Evolutionary conservation across 2,888 invertebrate species (phyloP).

Genomic region (Polydrusus cervinus): DNA sequence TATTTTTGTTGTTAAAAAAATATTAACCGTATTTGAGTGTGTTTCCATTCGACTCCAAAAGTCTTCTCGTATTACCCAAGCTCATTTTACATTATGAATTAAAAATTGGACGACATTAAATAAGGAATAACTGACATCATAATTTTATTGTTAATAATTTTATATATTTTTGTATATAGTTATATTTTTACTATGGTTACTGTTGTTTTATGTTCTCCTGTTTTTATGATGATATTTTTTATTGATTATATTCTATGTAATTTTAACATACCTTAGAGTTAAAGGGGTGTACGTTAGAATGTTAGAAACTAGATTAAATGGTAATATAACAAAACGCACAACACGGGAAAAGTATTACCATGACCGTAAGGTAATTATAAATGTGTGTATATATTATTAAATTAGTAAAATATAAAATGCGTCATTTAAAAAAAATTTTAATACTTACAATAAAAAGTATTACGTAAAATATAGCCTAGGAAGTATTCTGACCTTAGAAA

Average conservation of each 20-base stretch:
- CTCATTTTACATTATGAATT: no score
- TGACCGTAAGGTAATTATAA: conserved; percentile 17
- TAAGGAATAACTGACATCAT: not conserved
- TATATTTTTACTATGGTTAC: conserved; percentile 65
- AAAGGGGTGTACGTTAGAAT: conserved; percentile 13
- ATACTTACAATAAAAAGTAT: not conserved
- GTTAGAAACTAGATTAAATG: conserved; percentile 15
- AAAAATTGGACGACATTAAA: no score
- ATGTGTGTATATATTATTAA: conserved; percentile 3
- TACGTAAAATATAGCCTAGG: conserved; percentile 7
- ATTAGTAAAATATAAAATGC: not conserved
- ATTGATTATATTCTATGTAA: conserved; percentile 31
- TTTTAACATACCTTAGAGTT: conserved; percentile 10
- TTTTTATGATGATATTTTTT: conserved; percentile 34
- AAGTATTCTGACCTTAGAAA: no score
- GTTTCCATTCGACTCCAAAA: no score
- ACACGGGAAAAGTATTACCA: conserved; percentile 28
- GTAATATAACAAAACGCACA: conserved; percentile 33
- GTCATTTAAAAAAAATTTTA: not conserved
- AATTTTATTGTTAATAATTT: conserved; percentile 42
- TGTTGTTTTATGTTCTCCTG: conserved; percentile 57
- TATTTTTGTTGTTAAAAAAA: no score
- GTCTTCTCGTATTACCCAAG: no score
- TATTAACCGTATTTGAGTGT: no score
- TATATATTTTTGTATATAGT: conserved; percentile 67